Base-by-base conservation (phyloP, 2,888 invertebrate species). In the Ophonus ardosiacus region DNA sequence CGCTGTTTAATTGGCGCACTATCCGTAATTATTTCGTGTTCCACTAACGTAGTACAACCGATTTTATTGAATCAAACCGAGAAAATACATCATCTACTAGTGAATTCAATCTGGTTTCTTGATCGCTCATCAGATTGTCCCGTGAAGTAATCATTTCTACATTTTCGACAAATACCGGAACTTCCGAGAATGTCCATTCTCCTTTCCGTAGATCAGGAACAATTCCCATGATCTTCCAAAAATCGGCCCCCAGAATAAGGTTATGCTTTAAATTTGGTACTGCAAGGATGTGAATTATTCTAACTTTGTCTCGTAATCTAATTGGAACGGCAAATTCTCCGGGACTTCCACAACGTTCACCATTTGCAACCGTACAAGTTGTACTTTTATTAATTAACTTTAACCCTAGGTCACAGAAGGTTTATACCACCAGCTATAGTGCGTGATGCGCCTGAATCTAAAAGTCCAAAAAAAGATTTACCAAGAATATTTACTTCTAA, bases 1-100 rank as follows among this genome's bases (percentile, higher is more conserved):
- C 86, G 15, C 71, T 86, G 86, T 63, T 86, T 86, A 6, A 86
- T 80, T 3, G 87, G 86, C 0, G 1, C 7, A 0, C 63, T 31
- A 4, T 24, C 7, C 0, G 76, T 65, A 8, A 84, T 76, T 7
- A 86, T 86, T 8, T 17, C 38, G 76, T 86, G 86, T 21, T 83
- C 79, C 2, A 86, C 79, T 18, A 43, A 6, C 0, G 38, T 10
- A 0, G 85, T 79, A 40, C 85, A 79, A n/a, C 86, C 86, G 13
- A 63, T 63, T 5, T 21, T 24, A 63, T 63, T 4, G 18, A 7
- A 7, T n/a, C 10, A 8, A 21, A 21, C 1, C 10, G 1, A 63
- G 63, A 31, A 24, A 63, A 63, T 4, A 63, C 2, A 4, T 63
- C 21, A 24, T 63, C 6, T 4, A 21, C 6, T 21, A 7, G 4